These are phyloP conservation scores for Neodiprion fabricii DNA, from an alignment of 1,140 invertebrate species.

Conservation along the genomic window DNA sequence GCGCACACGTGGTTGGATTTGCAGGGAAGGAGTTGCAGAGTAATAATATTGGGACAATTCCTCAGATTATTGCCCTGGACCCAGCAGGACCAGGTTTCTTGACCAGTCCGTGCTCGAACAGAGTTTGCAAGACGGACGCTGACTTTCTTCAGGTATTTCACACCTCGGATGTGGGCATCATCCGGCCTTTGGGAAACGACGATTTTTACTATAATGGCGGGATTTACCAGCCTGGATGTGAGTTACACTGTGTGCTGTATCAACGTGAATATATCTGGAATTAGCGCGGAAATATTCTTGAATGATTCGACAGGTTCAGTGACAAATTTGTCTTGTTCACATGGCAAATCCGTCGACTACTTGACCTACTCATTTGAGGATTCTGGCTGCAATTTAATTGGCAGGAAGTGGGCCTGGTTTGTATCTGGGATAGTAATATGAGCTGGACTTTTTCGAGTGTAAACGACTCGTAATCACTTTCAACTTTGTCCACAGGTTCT, in stretches of 20 bases:
- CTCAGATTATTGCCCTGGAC: constrained; percentile 10
- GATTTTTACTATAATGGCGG: constrained; percentile 14
- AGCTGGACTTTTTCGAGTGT: no score
- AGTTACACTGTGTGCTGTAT: constrained; percentile 1
- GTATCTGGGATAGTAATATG: not conserved
- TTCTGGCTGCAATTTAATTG: not conserved
- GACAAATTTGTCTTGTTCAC: not conserved
- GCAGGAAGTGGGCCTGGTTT: not conserved
- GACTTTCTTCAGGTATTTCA: not conserved
- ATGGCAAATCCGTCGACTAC: not conserved
- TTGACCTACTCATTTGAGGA: not conserved
- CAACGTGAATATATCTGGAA: not conserved
- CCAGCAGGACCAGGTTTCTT: constrained; percentile 19
- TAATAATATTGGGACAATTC: rapidly evolving
- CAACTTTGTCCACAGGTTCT: not conserved
- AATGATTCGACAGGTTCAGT: not conserved
- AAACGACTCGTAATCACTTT: not conserved
- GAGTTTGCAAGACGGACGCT: constrained; percentile 10
- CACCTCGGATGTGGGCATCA: constrained; percentile 14
- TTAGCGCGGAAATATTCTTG: not conserved
- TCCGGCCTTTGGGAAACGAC: not conserved
- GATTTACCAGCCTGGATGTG: constrained; percentile 18
- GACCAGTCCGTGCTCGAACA: not conserved
- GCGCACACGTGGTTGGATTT: constrained; percentile 26
- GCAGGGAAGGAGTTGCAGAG: not conserved